Evolutionary conservation across 2,113 vertebrate genomes (phyloP), one percentile per base, ranked within the genome.

Genomic region (Erythrolamprus reginae): DNA sequence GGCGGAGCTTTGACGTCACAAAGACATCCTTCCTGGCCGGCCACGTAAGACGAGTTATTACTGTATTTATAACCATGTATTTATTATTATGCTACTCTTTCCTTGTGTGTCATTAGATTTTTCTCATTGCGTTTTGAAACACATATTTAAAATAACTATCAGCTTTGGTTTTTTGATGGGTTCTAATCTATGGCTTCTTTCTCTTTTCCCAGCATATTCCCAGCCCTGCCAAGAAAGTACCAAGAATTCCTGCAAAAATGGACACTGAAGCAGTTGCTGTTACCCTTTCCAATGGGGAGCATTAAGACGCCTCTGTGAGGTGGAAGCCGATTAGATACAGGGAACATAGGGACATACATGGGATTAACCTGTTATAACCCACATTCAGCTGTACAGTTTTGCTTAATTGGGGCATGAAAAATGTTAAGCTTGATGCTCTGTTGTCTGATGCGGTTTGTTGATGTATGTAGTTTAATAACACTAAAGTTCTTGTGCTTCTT

Each of bases 161-260:
- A 83, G 7, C 28, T 88, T 45, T 87, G 70, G 70, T 19, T 48
- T 91, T 82, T 23, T 12, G 38, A 53, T 58, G 17, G 50, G 45
- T 61, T 51, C 77, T 91, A 24, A 94, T 91, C 87, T 89, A 53
- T 94, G 86, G 45, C 23, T 89, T 77, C 17, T 94, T 19, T 0
- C 83, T 88, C 94, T 90, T 94, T 86, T 93, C 56, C 91, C 96
- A 99, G 99, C 98, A 98, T 90, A 98, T 98, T 94, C 99, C 98
- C 92, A 99, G 99, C 95, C 99, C 98, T 86, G 98, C 97, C 92
- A 99, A 99, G 97, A 99, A 99, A 97, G 98, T 99, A 97, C 98
- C 98, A 93, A 98, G 99, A 94, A 98, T 99, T 92, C 99, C 99
- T 56, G 96, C 97, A 65, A 95, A 96, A 38, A 94, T 97, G 83